Base-by-base conservation (phyloP, 2,113 vertebrate species). In the Takifugu flavidus region DNA sequence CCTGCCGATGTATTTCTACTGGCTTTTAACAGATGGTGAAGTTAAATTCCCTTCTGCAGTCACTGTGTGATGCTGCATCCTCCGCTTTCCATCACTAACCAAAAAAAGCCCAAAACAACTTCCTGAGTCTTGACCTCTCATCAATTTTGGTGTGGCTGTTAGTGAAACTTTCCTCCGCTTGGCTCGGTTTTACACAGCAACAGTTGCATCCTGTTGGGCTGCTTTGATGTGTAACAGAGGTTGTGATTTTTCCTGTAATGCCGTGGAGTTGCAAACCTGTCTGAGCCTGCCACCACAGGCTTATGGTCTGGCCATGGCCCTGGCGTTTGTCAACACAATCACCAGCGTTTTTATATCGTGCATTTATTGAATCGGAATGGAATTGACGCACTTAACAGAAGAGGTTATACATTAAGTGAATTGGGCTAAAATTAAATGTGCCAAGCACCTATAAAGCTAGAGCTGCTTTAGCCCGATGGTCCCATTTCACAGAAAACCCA, bases 171-270 rank as follows among this genome's bases (percentile, higher is more conserved):
- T 74, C 34, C 51, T 8, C 26, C 56, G 57, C 67, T 53, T 25
- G 12, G 55, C 74, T 53, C 61, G 78, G 73, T 81, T 85, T 82
- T 78, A 56, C 70, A 61, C 70, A 57, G 62, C 56, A 59, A 64
- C 78, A 77, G 79, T 83, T 86, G 53, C 65, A 76, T 89, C 83
- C 86, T 76, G 77, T 80, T 47, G 49, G 60, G 34, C 15, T 1
- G 27, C 80, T 87, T 88, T 88, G 74, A 89, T 85, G 82, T 84
- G 78, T 75, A 67, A 64, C 64, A 74, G 54, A 64, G 60, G 80
- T 59, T 0, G 42, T 28, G 53, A 61, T 61, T 67, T 56, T 59
- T 61, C 54, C 69, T 65, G 34, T 72, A 54, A 61, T 26, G 39
- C 65, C 54, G 49, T 58, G 61, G 77, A 67, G 44, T 49, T 49